phyloP scores from a whole-genome alignment of 2,113 vertebrate species.

The Thinocorus orbignyianus region DNA sequence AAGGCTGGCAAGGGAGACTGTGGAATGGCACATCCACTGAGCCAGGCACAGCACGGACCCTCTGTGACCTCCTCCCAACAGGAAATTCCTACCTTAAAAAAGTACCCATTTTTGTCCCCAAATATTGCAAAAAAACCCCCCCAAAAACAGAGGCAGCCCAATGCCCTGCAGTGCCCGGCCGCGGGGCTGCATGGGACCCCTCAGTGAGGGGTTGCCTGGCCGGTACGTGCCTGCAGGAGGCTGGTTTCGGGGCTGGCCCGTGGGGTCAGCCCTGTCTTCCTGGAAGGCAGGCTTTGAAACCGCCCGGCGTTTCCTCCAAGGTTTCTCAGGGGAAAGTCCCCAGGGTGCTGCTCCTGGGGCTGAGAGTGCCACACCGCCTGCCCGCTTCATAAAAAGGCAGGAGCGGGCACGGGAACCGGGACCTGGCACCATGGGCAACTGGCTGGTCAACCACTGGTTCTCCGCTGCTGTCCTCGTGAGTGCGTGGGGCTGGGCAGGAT shows the following conservation, averaged over 20 bases:
- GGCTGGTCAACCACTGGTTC: conserved; percentile 85
- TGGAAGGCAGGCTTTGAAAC: neutral
- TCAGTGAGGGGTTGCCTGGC: fast-evolving
- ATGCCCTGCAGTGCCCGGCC: fast-evolving
- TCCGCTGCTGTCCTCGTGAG: conserved; percentile 82
- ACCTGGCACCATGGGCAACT: conserved; percentile 78
- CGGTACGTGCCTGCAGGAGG: fast-evolving
- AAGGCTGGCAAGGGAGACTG: neutral
- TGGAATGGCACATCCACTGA: neutral
- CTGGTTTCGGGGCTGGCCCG: fast-evolving
- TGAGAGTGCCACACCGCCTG: neutral
- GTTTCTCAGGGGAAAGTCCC: conserved; percentile 57
- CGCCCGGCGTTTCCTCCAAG: conserved; percentile 35
- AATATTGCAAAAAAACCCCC: neutral
- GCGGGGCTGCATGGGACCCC: fast-evolving
- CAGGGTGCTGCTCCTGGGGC: neutral
- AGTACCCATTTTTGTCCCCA: neutral
- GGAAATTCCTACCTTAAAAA: neutral
- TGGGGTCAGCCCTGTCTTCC: neutral
- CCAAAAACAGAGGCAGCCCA: neutral
- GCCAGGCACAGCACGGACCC: fast-evolving
- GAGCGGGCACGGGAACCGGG: neutral
- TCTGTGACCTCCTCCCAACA: fast-evolving
- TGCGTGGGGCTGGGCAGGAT: neutral
- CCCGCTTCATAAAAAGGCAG: neutral